Evolutionary conservation across 1,140 invertebrate species (phyloP).

Genomic region (Rhagoletis pomonella): DNA sequence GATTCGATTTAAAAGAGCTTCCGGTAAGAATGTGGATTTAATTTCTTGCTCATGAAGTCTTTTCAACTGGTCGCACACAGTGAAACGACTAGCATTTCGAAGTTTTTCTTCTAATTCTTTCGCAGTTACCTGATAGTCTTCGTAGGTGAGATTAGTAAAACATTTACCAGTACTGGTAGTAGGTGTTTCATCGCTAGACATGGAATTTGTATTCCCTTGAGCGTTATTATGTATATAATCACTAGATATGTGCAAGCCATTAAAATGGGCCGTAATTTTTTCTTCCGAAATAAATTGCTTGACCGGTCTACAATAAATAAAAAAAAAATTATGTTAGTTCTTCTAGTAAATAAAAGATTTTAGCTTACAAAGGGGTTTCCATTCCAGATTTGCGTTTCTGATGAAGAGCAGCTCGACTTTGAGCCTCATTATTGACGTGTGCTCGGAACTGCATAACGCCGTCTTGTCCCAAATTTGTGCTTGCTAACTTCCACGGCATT

Average conservation of each 20-base stretch:
- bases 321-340: not conserved
- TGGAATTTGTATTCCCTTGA: constrained; percentile 3
- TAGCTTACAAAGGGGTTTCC: constrained; percentile 54
- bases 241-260: constrained; percentile 81
- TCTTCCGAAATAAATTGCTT: constrained; percentile 88
- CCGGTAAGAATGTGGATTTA: constrained; percentile 61
- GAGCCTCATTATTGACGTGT: constrained; percentile 33
- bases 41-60: constrained; percentile 78
- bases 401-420: constrained; percentile 45
- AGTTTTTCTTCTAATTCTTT: constrained; percentile 76
- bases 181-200: not conserved
- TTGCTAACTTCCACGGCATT: constrained; percentile 67
- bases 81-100: constrained; percentile 77
- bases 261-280: constrained; percentile 86
- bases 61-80: constrained; percentile 83
- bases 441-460: constrained; percentile 67
- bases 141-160: constrained; percentile 57
- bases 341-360: not conserved
- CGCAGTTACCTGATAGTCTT: constrained; percentile 67
- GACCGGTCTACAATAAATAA: constrained; percentile 74
- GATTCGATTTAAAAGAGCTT: constrained; percentile 72
- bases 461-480: constrained; percentile 62
- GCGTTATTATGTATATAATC: constrained; percentile 72
- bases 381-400: constrained; percentile 57
- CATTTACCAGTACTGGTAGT: constrained; percentile 55